phyloP scores from a whole-genome alignment of 1,140 invertebrate species.

The Drosophila tsacasi region DNA sequence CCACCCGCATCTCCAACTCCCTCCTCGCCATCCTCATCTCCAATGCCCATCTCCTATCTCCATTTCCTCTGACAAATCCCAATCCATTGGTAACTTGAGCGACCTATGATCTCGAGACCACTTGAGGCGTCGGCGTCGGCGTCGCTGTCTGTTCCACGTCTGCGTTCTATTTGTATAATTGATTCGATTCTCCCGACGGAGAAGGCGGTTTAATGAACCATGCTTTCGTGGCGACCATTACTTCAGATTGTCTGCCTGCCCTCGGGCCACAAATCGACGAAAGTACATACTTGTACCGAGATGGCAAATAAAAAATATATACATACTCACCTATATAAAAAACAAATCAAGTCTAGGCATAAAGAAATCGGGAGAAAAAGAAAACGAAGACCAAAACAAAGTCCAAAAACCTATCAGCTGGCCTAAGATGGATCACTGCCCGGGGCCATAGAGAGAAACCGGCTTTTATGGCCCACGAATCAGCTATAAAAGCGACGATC shows the following conservation, averaged over 20 bases:
- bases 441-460: conserved; percentile 61
- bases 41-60: not conserved
- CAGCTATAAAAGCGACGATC: conserved; percentile 57
- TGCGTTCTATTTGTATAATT: conserved; percentile 64
- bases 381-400: conserved; percentile 49
- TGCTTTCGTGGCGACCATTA: conserved; percentile 49
- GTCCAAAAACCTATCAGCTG: conserved; percentile 46
- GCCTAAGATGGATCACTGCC: conserved; percentile 63
- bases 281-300: conserved; percentile 64
- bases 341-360: conserved; percentile 18
- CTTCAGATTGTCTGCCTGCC: conserved; percentile 38
- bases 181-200: conserved; percentile 59
- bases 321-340: not conserved
- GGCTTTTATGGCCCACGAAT: conserved; percentile 40
- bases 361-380: conserved; percentile 31
- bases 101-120: conserved; percentile 61
- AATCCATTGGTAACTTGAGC: conserved; percentile 43
- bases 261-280: conserved; percentile 59
- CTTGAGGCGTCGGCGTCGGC: conserved; percentile 51
- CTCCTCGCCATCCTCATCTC: not conserved
- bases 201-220: conserved; percentile 66
- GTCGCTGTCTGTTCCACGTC: conserved; percentile 56
- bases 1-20: not conserved
- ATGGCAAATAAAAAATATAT: conserved; percentile 22
- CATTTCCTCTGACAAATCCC: not conserved